Evolutionary conservation across 1,140 invertebrate genomes (phyloP), one percentile per base, ranked within the genome.

Genomic region (Thalassaphorura encarpata): DNA sequence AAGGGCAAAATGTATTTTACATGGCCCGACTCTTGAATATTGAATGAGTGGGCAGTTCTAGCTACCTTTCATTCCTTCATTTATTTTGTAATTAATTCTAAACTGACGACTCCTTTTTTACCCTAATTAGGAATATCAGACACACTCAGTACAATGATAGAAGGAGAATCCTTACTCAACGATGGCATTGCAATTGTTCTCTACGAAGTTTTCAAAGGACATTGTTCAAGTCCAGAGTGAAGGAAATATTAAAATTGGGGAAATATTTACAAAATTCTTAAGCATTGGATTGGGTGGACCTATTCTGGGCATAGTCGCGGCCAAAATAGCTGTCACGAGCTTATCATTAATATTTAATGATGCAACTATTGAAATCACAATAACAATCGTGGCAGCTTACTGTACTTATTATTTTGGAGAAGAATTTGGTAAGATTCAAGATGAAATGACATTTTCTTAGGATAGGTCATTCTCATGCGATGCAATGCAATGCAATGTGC

Each of bases 141-240:
- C 54, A 52, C 68, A 31, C 60, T 76, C 18, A 67, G 70, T 15
- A 71, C 70, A 56, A 54, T 75, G 2, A 69, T 75, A 33, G 74
- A 76, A 63, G 73, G 74, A 2, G 75, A 76, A 61, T 74, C 73
- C 1, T 58, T 76, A 15, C 48, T 76, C 18, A 76, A 76, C 66
- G 75, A 76, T 66, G 75, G 74, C 2, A 67, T 73, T 21, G 74
- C 74, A 16, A 74, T 76, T 60, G 69, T 76, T 0, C 60, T 72
- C 16, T 75, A 69, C 51, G 66, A 68, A 40, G 64, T 68, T 23
- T 60, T 68, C 27, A 23, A 56, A 11, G n/a, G 62, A 58, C 21
- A 43, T 61, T n/a, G 46, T 47, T 16, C 19, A 58, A 40, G 23
- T 27, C 13, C 13, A 11, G 2, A 43, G 24, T 36, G 18, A 36